A percentile compares a stretch with the other conserved stretches of the same genome.
phyloP scores from a whole-genome alignment of 2,797 vertebrate species.

The Bradypodion pumilum region DNA sequence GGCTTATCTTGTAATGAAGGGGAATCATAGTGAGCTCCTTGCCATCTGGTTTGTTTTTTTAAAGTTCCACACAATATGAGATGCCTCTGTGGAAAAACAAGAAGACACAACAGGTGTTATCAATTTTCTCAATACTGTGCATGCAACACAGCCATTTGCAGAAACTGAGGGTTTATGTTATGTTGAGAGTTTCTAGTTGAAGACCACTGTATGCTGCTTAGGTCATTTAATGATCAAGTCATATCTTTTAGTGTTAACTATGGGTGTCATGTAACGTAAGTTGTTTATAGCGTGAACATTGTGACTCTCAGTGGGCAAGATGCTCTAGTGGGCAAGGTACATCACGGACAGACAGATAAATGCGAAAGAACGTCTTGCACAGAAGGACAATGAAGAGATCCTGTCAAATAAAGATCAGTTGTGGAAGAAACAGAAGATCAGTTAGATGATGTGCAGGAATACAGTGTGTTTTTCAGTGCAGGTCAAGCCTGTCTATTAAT shows the following conservation, averaged over 20 bases:
- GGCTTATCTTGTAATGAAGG: not conserved
- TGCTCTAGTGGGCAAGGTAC: not conserved
- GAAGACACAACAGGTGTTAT: not conserved
- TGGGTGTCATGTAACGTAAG: not conserved
- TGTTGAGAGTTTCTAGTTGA: not conserved
- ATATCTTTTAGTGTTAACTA: not conserved
- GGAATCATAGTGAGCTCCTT: not conserved
- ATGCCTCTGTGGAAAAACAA: not conserved
- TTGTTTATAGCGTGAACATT: not conserved
- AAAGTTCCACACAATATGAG: not conserved
- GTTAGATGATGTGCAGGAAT: no score
- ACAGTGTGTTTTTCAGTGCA: no score
- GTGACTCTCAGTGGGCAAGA: not conserved
- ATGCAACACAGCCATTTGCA: not conserved
- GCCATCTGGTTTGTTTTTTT: constrained; percentile 15
- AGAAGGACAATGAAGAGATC: not conserved
- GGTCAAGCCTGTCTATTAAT: not conserved
- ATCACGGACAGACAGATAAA: not conserved
- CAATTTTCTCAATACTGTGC: not conserved
- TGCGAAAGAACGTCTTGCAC: not conserved
- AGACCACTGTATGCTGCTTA: not conserved
- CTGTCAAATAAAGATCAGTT: no score
- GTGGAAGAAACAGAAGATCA: no score
- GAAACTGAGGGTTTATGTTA: not conserved
- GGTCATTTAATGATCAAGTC: not conserved